Evolutionary conservation across 2,888 invertebrate genomes (phyloP), one percentile per base, ranked within the genome.

Genomic region (Liopterus haemorrhoidalis): DNA sequence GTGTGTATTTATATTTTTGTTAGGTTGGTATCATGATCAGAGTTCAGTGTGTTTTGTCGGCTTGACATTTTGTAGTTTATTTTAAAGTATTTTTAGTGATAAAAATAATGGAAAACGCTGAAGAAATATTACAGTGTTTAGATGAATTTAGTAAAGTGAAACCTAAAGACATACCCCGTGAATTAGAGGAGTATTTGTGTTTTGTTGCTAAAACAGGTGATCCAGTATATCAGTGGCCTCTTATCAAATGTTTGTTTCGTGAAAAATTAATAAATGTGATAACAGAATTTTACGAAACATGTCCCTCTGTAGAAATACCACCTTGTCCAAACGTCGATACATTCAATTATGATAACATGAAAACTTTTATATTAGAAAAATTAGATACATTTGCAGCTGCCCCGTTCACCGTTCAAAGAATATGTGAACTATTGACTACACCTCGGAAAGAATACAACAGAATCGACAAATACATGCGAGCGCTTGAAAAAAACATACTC

Each of bases 391-490:
- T 91, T 64, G 78, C 79, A 27, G 86, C 92, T 38, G 93, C 95
- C 5, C 96, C 96, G 1, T 96, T 96, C 63, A 96, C 96, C 12
- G 85, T 96, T 52, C 96, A 96, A 68, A 78, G 97, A 55, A 79
- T 99, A 49, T 94, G 95, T 68, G 97, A 99, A 68, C 74, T 99
- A 19, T 71, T 99, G 2, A 88, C 89, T 3, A 81, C 82, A 54
- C 96, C 97, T 2, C 78, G 85, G 15, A 91, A 90, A 64, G 94
- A 97, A 64, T 99, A 99, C 68, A 90, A 88, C 62, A 78, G 93
- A 49, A 86, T 93, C 49, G 97, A 96, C 65, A 97, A 97, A 67
- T 97, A 88, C 65, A 88, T 99, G 85, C 75, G 96, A 47, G 97
- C 96, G 0, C 75, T 99, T 48, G 97, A 97, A 67, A 97, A 97